Percentiles rank a stretch among this genome's conserved stretches.
phyloP scores from a whole-genome alignment of 2,113 vertebrate genomes.

The Calcarius ornatus region DNA sequence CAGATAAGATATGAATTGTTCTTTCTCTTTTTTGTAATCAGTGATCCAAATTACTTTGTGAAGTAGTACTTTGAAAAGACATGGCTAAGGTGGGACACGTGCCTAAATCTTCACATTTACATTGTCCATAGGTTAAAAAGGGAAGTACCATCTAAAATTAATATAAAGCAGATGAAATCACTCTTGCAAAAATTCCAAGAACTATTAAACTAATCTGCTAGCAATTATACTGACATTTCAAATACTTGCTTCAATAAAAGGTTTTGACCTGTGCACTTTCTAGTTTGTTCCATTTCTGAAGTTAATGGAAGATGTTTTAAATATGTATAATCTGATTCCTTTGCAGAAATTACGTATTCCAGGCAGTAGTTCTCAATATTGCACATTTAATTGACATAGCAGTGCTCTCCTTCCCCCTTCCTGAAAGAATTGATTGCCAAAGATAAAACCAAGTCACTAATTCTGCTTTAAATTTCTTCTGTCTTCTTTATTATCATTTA shows the following conservation, averaged over 20 bases:
- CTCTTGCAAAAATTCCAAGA: neutral
- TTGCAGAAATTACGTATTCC: neutral
- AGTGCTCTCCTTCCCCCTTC: neutral
- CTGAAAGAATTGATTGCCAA: neutral
- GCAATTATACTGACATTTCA: neutral
- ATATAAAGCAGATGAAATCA: neutral
- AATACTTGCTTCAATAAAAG: neutral
- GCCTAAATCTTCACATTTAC: neutral
- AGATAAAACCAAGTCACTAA: neutral
- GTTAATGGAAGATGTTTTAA: neutral
- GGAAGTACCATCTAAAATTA: neutral
- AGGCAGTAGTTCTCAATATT: neutral
- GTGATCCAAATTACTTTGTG: neutral
- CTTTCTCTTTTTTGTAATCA: neutral
- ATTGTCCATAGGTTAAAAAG: neutral
- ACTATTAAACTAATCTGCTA: neutral
- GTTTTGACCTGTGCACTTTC: neutral
- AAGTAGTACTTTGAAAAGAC: neutral
- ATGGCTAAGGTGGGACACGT: neutral
- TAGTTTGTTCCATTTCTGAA: neutral
- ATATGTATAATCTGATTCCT: neutral
- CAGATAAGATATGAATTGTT: neutral
- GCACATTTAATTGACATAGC: neutral
- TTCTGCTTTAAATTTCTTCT: neutral
- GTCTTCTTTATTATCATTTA: neutral